Conservation (phyloP, 2,113 vertebrate genomes). For the Andinoacara biseriatus region DNA sequence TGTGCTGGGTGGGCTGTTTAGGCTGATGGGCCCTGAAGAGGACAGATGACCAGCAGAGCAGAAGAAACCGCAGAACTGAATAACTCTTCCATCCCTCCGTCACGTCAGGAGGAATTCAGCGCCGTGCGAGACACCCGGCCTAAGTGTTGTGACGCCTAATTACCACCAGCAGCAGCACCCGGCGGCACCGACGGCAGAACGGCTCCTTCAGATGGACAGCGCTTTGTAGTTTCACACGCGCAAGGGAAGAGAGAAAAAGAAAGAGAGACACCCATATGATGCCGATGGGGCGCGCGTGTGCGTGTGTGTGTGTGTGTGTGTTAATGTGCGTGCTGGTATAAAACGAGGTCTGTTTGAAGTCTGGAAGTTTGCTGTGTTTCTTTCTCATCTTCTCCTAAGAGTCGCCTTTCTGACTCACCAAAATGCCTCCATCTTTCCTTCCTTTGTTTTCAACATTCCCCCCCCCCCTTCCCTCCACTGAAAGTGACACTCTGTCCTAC, state of each 20-base stretch:
- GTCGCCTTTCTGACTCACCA: slow-evolving; percentile 59
- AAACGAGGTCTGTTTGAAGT: slow-evolving; percentile 59
- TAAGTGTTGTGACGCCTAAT: slow-evolving; percentile 81
- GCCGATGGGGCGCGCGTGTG: background rate
- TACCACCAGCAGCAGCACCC: slow-evolving; percentile 74
- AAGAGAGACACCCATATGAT: slow-evolving; percentile 8
- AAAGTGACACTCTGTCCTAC: slow-evolving; percentile 46
- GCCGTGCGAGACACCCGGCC: slow-evolving; percentile 56
- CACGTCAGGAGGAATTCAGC: slow-evolving; percentile 74
- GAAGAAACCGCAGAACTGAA: slow-evolving; percentile 74
- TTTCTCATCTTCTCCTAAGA: slow-evolving; percentile 2
- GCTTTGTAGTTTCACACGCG: slow-evolving; percentile 71
- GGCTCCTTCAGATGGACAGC: slow-evolving; percentile 57
- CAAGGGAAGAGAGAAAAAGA: background rate
- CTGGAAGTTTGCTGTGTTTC: slow-evolving; percentile 14
- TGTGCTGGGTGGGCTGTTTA: slow-evolving; percentile 54
- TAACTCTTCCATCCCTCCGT: slow-evolving; percentile 73
- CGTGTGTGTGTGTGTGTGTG: background rate
- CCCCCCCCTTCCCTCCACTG: background rate
- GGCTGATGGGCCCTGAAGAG: slow-evolving; percentile 72
- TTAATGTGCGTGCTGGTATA: slow-evolving; percentile 31
- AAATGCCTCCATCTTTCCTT: slow-evolving; percentile 45
- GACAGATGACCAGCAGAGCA: slow-evolving; percentile 80
- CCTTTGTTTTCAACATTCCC: slow-evolving; percentile 34
- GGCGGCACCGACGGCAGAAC: slow-evolving; percentile 57